These are phyloP conservation scores for Brachyalestes nurse DNA, from an alignment of 2,797 vertebrate genomes.

Conservation along the genomic window DNA sequence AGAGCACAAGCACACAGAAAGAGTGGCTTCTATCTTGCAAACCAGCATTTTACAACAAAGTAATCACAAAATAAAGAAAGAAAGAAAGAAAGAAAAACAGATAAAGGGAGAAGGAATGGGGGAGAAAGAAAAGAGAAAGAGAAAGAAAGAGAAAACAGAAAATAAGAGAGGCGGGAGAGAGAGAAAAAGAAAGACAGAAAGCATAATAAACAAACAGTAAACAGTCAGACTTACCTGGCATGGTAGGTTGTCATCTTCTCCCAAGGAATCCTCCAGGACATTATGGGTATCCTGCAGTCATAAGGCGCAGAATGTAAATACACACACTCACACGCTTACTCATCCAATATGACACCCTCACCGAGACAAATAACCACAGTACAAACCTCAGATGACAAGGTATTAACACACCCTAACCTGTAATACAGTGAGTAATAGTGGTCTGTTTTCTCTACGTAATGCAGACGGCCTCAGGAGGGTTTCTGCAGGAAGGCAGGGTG, in stretches of 20 bases:
- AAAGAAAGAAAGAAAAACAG: background rate
- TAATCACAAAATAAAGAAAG: background rate
- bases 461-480: too few species aligned
- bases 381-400: background rate
- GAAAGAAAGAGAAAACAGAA: background rate
- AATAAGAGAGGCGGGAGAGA: background rate
- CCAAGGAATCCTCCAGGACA: slow-evolving; percentile 68
- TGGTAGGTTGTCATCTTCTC: slow-evolving; percentile 73
- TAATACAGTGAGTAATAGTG: background rate
- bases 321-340: slow-evolving; percentile 5
- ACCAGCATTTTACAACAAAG: slow-evolving; percentile 9
- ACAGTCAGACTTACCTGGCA: slow-evolving; percentile 68
- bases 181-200: background rate
- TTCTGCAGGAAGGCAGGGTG: background rate
- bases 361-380: background rate
- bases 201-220: background rate
- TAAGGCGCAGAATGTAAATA: slow-evolving; percentile 21
- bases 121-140: background rate
- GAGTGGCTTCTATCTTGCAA: background rate
- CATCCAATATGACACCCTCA: background rate
- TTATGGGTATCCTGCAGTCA: slow-evolving; percentile 53
- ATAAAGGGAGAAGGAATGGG: background rate
- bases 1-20: slow-evolving; percentile 10
- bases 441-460: too few species aligned
- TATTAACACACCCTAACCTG: background rate